Evolutionary conservation across 2,888 invertebrate genomes (phyloP).

Genomic region (Hipparchia semele): DNA sequence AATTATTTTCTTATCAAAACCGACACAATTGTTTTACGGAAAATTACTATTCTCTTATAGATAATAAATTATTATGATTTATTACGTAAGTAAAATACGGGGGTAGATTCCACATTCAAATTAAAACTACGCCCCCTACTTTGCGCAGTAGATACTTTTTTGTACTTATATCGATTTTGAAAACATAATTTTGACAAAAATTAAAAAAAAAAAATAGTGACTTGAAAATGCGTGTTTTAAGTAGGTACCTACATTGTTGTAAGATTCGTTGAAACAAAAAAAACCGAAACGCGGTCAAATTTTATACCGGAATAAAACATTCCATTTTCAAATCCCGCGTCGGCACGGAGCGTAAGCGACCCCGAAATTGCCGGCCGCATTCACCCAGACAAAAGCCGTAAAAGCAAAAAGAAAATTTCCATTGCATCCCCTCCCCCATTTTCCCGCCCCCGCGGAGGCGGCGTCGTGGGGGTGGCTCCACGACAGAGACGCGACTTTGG

Average conservation of each 20-base stretch:
- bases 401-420: conserved; percentile 82
- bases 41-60: conserved; percentile 49
- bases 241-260: not conserved
- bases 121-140: too few species aligned
- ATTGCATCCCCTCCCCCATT: conserved; percentile 79
- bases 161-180: too few species aligned
- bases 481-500: conserved; percentile 76
- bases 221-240: too few species aligned
- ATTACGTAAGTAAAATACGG: not conserved
- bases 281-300: conserved; percentile 47
- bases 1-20: conserved; percentile 56
- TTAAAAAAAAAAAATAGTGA: not conserved
- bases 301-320: conserved; percentile 54
- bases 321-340: conserved; percentile 72
- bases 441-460: conserved; percentile 80
- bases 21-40: conserved; percentile 49
- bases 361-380: conserved; percentile 81
- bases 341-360: conserved; percentile 69
- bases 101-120: not conserved
- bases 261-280: conserved; percentile 1
- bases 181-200: too few species aligned
- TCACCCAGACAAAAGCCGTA: conserved; percentile 82
- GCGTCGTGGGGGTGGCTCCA: conserved; percentile 79
- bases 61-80: conserved; percentile 12
- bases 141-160: too few species aligned